Evolutionary conservation across 2,888 invertebrate genomes (phyloP).

Genomic region (Nymphalis polychloros): DNA sequence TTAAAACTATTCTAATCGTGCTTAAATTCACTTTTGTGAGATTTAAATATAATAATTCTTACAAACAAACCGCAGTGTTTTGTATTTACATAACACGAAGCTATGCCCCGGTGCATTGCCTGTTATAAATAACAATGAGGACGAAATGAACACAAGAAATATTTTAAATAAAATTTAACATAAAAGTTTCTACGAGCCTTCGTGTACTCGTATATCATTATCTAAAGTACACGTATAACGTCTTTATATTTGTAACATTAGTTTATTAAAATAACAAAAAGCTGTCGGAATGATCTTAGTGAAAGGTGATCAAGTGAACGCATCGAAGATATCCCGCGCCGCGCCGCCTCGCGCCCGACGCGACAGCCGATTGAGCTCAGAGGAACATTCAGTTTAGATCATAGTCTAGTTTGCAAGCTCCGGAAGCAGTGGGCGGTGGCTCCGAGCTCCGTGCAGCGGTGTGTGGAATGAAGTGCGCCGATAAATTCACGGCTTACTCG

Average conservation of each 20-base stretch:
- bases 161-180: too few relatives aligned
- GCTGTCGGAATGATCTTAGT: too few relatives aligned
- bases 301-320: too few relatives aligned
- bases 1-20: conserved; percentile 3
- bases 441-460: neutral
- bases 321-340: too few relatives aligned
- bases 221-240: too few relatives aligned
- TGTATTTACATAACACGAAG: neutral
- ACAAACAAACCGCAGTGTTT: neutral
- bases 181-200: too few relatives aligned
- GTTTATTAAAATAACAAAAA: too few relatives aligned
- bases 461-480: neutral
- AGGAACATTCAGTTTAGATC: neutral
- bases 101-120: neutral
- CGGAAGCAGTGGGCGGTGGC: neutral
- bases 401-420: neutral
- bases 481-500: conserved; percentile 10
- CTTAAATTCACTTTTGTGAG: neutral
- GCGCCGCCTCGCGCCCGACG: too few relatives aligned
- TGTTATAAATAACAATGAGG: too few relatives aligned
- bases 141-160: too few relatives aligned
- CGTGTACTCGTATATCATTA: too few relatives aligned
- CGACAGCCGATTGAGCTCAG: neutral
- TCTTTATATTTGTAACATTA: too few relatives aligned
- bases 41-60: neutral